Base-by-base conservation (phyloP, 1,140 invertebrate species). In the Zeugodacus cucurbitae region DNA sequence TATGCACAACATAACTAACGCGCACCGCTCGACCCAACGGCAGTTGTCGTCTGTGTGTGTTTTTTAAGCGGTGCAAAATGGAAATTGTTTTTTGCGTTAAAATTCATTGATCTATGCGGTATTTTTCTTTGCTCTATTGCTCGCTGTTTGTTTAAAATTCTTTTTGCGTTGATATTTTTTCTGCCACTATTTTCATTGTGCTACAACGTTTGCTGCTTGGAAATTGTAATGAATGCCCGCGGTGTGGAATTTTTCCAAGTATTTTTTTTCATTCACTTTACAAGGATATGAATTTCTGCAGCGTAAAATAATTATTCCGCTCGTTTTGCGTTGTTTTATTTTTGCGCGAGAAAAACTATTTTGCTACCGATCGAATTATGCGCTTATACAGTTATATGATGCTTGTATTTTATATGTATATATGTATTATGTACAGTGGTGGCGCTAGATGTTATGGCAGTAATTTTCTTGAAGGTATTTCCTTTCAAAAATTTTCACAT, bases 261-360 rank as follows among this genome's bases (percentile, higher is more conserved):
- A 22, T 74, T 74, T 74, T 41, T 22, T n/a, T n/a, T n/a, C n/a
- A n/a, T n/a, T 74, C 14, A 44, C 0, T 48, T 82, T 82, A 22
- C 74, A 54, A 82, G 74, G 74, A 82, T 82, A 82, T 82, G 74
- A 48, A 48, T 82, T 82, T 82, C 74, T 5, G n/a, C n/a, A 48
- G 74, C 74, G 41, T n/a, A 29, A 82, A 82, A 82, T 82, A 29
- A 82, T 82, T 82, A 82, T 82, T 82, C 44, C 41, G 48, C 44
- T 48, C n/a, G 74, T 48, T 82, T 82, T 44, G 10, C 7, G 41
- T 29, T 82, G 48, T 22, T 44, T 48, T 82, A 41, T 82, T 82
- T 48, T 82, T 48, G 22, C 58, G n/a, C n/a, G 26, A n/a, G 7
- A n/a, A 44, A 48, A 8, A 29, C 70, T n/a, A 82, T 44, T 82